These are phyloP conservation scores for Leptodactylus fallax DNA, from an alignment of 2,797 vertebrate genomes.

Conservation along the genomic window DNA sequence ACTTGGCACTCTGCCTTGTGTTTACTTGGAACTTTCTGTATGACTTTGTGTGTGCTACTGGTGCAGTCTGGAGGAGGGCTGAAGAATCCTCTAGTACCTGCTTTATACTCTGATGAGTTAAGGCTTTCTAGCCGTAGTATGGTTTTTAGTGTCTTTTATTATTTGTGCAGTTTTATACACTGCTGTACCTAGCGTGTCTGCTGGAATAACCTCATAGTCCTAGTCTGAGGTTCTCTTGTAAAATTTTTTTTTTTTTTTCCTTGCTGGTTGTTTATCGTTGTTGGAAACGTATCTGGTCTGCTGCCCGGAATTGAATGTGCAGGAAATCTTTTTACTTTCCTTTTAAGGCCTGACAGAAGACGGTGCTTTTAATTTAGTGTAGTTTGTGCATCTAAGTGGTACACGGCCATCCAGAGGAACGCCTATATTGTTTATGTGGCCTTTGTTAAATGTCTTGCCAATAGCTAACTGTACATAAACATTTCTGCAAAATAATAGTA, in stretches of 20 bases:
- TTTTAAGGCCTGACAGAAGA: constrained; percentile 42
- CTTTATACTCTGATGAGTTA: too few species aligned
- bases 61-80: too few species aligned
- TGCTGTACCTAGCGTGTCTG: too few species aligned
- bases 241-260: not conserved
- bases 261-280: not conserved
- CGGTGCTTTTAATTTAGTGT: not conserved
- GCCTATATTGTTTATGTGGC: not conserved
- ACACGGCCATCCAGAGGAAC: not conserved
- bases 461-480: not conserved
- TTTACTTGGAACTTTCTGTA: too few species aligned
- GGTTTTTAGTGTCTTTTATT: too few species aligned
- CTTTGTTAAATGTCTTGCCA: not conserved
- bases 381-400: not conserved
- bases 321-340: constrained; percentile 39
- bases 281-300: constrained; percentile 28
- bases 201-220: not conserved
- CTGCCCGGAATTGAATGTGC: constrained; percentile 42
- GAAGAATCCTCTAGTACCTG: too few species aligned
- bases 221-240: not conserved
- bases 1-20: too few species aligned
- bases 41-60: too few species aligned
- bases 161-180: not conserved
- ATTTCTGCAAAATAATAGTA: not conserved
- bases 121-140: too few species aligned